Evolutionary conservation across 2,888 invertebrate genomes (phyloP), one percentile per base, ranked within the genome.

Genomic region (Eilema depressum): DNA sequence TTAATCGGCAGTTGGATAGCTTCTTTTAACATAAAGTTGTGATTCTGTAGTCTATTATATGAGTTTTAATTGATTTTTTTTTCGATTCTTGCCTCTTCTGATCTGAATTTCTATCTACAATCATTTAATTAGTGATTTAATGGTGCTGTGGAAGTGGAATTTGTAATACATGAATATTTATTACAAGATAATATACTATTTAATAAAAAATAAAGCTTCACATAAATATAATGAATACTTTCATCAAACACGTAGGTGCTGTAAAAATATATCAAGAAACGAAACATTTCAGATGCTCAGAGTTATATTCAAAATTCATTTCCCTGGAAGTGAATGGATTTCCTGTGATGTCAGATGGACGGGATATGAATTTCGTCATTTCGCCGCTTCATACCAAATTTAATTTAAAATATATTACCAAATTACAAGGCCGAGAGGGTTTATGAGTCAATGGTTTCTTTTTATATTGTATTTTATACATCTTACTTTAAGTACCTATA

Each of bases 221-320:
- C 23, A 28, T 14, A 57, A 66, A 63, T 12, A 3, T 2, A 37
- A 2, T 14, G 3, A 61, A 4, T 10, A 66, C 30, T 61, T 28
- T 25, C 33, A 33, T 61, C 30, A 62, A 62, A 25, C 20, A 66
- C 57, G 11, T 57, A 59, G 26, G 47, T 47, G 47, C 8, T 47
- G 47, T 47, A 47, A 47, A 17, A 41, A 41, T 41, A 47, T 47
- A 26, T 28, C 7, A 62, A 25, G 30, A 23, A 56, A 68, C 26
- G 37, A 14, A 68, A 68, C 28, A 64, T 64, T 53, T 66, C 2
- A 61, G 47, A 23, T 25, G 10, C 14, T 26, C 14, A 3, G 63
- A 67, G 71, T 68, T 68, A 61, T 70, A 70, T 73, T 75, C 57
- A 57, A 71, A 73, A 75, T 77, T 75, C 71, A 79, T 79, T 79